Percentiles rank a stretch among this genome's conserved stretches.
These are phyloP conservation scores for Brachyptera risi DNA, from an alignment of 2,888 invertebrate genomes.

Conservation along the genomic window DNA sequence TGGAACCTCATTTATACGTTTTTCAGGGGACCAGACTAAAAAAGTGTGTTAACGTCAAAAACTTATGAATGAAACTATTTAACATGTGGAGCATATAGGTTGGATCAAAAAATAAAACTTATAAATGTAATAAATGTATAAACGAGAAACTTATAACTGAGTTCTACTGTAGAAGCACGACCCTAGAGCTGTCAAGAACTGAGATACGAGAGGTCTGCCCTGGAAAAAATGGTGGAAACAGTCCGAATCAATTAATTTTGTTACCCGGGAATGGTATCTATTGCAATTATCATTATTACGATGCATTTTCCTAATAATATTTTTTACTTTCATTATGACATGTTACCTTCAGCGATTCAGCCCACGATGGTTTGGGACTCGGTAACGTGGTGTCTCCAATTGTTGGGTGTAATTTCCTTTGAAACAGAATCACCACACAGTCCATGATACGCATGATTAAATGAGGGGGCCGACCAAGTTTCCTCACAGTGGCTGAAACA, in stretches of 20 bases:
- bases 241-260: background rate
- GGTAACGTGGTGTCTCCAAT: constrained; percentile 75
- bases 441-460: constrained; percentile 98
- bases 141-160: too few species aligned
- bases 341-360: constrained; percentile 82
- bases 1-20: too few species aligned
- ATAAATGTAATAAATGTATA: too few species aligned
- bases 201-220: too few species aligned
- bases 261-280: background rate
- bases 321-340: background rate
- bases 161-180: too few species aligned
- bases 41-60: too few species aligned
- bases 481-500: constrained; percentile 76
- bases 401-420: constrained; percentile 78
- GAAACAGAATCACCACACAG: constrained; percentile 88
- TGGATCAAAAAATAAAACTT: too few species aligned
- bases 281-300: background rate
- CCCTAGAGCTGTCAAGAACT: too few species aligned
- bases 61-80: too few species aligned
- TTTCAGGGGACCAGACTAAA: too few species aligned
- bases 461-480: constrained; percentile 92
- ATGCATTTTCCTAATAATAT: background rate
- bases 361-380: constrained; percentile 94
- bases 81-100: too few species aligned
- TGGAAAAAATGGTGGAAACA: too few species aligned